A percentile compares a stretch with the other conserved stretches of the same genome.
Conservation (phyloP, 2,888 invertebrate species). For the Volucella zonaria region DNA sequence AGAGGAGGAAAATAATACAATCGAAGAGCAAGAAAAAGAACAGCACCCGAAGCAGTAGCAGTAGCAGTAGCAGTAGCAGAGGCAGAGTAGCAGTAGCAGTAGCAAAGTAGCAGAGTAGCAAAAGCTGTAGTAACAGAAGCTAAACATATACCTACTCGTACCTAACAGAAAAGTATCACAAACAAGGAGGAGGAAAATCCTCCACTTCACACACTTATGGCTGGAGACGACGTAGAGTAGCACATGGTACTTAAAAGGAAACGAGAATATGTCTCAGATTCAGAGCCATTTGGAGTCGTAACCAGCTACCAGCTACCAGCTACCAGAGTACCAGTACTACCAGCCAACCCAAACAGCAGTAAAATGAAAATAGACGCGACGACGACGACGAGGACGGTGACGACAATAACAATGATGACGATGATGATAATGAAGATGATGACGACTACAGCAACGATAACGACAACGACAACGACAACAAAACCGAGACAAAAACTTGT, state of each 20-base stretch:
- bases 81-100: background rate
- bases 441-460: constrained; percentile 8
- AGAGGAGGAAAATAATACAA: constrained; percentile 70
- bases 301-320: background rate
- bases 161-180: background rate
- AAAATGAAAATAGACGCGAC: constrained; percentile 58
- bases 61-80: constrained; percentile 16
- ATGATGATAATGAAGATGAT: too few relatives aligned
- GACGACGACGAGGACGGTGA: constrained; percentile 26
- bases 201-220: constrained; percentile 72
- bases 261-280: constrained; percentile 47
- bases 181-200: constrained; percentile 61
- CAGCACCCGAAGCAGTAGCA: constrained; percentile 45
- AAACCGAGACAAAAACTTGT: constrained; percentile 65
- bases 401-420: constrained; percentile 25
- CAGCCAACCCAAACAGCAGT: constrained; percentile 42
- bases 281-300: constrained; percentile 26
- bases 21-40: constrained; percentile 61
- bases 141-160: too few relatives aligned
- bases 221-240: constrained; percentile 23
- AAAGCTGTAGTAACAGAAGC: background rate
- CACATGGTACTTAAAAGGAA: constrained; percentile 69
- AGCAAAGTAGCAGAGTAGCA: background rate
- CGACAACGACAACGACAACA: constrained; percentile 8
- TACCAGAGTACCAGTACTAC: background rate